Conservation (phyloP, 1,140 invertebrate genomes). For the Scaptomyza pallida region DNA sequence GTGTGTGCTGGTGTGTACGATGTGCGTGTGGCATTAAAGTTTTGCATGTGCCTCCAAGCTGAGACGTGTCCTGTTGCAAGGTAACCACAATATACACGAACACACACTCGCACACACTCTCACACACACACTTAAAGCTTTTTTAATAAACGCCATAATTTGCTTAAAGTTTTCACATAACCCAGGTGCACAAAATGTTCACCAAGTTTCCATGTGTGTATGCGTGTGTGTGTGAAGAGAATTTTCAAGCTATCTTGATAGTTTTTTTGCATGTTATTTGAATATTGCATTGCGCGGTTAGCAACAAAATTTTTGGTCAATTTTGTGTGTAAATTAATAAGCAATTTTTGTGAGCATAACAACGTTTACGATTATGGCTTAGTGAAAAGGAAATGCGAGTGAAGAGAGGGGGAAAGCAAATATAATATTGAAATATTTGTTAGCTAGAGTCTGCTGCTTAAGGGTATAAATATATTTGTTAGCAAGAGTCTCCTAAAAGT, state of each 20-base stretch:
- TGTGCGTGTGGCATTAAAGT: conserved; percentile 61
- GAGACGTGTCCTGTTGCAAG: conserved; percentile 40
- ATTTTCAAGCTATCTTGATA: conserved; percentile 71
- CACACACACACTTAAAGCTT: conserved; percentile 58
- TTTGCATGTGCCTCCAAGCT: conserved; percentile 51
- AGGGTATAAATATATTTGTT: too few species aligned
- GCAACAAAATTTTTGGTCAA: conserved; percentile 31
- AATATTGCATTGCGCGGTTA: conserved; percentile 29
- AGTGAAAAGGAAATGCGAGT: too few species aligned
- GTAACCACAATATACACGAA: conserved; percentile 3
- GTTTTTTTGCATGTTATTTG: conserved; percentile 36
- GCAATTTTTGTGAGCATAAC: not conserved
- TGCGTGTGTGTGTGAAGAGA: conserved; percentile 26
- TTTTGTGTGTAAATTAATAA: conserved; percentile 23
- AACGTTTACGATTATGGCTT: not conserved
- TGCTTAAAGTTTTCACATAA: conserved; percentile 76
- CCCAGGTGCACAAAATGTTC: conserved; percentile 41
- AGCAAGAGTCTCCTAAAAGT: too few species aligned
- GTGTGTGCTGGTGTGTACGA: conserved; percentile 1
- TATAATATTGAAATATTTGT: too few species aligned
- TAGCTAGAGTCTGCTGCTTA: too few species aligned
- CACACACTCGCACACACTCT: not conserved
- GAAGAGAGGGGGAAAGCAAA: too few species aligned
- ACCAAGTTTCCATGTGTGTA: conserved; percentile 7
- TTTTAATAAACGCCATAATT: conserved; percentile 81